Conservation (phyloP, 2,113 vertebrate genomes). For the Taurulus bubalis region DNA sequence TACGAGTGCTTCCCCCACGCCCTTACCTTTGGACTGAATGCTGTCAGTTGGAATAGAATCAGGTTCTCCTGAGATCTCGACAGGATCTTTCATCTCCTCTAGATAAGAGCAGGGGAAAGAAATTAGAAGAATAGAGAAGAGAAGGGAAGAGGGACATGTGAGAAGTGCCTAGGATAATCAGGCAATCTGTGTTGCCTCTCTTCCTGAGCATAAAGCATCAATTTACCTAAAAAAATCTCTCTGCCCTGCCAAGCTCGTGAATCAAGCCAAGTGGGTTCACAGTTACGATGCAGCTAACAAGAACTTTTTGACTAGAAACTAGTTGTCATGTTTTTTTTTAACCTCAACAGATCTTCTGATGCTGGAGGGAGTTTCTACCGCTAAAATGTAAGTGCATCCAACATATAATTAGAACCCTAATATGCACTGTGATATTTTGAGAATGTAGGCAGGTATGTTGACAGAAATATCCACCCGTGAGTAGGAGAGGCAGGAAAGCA, state of each 20-base stretch:
- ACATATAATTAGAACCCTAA: conserved; percentile 19
- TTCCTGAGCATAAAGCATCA: conserved; percentile 29
- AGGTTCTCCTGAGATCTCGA: conserved; percentile 69
- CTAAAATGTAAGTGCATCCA: conserved; percentile 7
- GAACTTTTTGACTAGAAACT: background rate
- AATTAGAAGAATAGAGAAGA: conserved; percentile 17
- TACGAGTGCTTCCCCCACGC: conserved; percentile 24
- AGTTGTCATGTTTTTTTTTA: conserved; percentile 4
- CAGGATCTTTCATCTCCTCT: conserved; percentile 75
- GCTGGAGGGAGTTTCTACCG: background rate
- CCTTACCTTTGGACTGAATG: conserved; percentile 85
- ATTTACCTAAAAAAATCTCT: conserved; percentile 25
- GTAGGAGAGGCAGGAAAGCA: conserved; percentile 6
- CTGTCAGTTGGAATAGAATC: conserved; percentile 74
- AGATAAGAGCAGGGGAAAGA: conserved; percentile 30
- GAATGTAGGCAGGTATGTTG: conserved; percentile 26
- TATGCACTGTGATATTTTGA: conserved; percentile 31
- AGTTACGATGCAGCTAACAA: background rate
- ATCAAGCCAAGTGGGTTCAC: conserved; percentile 28
- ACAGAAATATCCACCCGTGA: conserved; percentile 4
- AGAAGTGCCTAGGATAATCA: conserved; percentile 32
- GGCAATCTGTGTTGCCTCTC: conserved; percentile 21
- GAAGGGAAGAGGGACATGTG: background rate
- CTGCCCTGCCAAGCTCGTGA: conserved; percentile 20
- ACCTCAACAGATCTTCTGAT: conserved; percentile 11